phyloP scores from a whole-genome alignment of 2,113 vertebrate genomes.

The Bothrops jararaca region DNA sequence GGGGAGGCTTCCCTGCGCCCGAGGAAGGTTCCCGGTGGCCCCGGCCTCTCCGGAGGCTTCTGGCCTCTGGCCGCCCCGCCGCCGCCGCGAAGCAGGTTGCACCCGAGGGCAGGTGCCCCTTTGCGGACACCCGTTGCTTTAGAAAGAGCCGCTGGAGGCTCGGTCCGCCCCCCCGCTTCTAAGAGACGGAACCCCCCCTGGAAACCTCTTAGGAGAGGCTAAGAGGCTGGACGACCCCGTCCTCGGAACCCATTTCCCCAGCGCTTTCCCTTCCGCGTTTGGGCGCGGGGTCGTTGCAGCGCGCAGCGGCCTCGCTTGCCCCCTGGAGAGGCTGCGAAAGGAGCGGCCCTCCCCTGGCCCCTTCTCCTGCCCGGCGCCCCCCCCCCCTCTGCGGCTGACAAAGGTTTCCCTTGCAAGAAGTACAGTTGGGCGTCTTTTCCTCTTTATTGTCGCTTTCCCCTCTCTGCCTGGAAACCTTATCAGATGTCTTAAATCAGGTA shows the following conservation, averaged over 20 bases:
- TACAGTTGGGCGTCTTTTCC: not conserved
- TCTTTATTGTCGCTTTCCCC: not conserved
- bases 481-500: not conserved
- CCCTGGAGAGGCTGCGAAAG: too few species aligned
- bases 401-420: too few species aligned
- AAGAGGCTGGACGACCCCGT: too few species aligned
- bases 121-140: too few species aligned
- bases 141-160: not conserved
- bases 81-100: not conserved
- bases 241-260: not conserved
- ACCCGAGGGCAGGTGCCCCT: too few species aligned
- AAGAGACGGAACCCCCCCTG: not conserved
- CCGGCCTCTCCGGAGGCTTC: not conserved
- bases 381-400: too few species aligned
- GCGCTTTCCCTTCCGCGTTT: not conserved
- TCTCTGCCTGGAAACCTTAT: not conserved
- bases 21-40: too few species aligned
- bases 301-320: too few species aligned
- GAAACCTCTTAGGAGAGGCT: too few species aligned
- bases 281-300: not conserved
- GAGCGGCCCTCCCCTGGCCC: too few species aligned
- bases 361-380: too few species aligned
- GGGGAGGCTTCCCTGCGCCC: not conserved
- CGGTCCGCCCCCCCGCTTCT: too few species aligned
- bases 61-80: not conserved